Evolutionary conservation across 2,888 invertebrate genomes (phyloP).

Genomic region (Melinopterus prodromus): DNA sequence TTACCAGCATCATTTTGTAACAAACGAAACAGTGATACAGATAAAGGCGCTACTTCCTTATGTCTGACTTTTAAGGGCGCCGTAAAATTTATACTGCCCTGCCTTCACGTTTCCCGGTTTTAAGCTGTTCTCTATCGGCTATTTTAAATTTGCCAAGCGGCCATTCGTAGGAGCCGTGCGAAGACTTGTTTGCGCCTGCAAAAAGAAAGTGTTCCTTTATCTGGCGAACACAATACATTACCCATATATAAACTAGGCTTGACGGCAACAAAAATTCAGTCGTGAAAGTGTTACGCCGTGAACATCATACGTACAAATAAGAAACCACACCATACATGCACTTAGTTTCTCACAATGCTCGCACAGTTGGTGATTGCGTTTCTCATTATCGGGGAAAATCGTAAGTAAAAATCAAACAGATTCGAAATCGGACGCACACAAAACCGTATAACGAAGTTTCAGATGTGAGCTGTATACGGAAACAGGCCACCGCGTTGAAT

Average conservation of each 20-base stretch:
- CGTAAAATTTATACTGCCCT: too few relatives aligned
- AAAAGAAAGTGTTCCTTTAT: conserved; percentile 16
- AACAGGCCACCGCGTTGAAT: conserved; percentile 24
- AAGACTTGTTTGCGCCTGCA: conserved; percentile 9
- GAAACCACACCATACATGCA: neutral
- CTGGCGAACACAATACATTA: conserved; percentile 7
- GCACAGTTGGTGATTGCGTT: neutral
- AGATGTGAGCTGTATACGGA: conserved; percentile 34
- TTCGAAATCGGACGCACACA: conserved; percentile 56
- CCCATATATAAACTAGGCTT: conserved; percentile 8
- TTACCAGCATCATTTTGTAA: neutral
- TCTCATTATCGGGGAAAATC: conserved; percentile 15
- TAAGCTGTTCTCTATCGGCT: too few relatives aligned
- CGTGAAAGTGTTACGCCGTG: conserved; percentile 36
- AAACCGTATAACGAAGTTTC: conserved; percentile 50
- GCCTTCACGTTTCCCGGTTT: too few relatives aligned
- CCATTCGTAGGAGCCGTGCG: conserved; percentile 9
- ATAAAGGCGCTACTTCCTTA: neutral
- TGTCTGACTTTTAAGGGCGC: too few relatives aligned
- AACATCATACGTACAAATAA: conserved; percentile 13
- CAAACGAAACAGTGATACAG: neutral
- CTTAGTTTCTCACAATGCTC: neutral
- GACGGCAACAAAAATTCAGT: conserved; percentile 1
- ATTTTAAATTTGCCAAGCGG: neutral
- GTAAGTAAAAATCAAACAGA: conserved; percentile 12